Evolutionary conservation across 2,113 vertebrate species (phyloP), one percentile per base, ranked within the genome.

Genomic region (Rallus limicola): DNA sequence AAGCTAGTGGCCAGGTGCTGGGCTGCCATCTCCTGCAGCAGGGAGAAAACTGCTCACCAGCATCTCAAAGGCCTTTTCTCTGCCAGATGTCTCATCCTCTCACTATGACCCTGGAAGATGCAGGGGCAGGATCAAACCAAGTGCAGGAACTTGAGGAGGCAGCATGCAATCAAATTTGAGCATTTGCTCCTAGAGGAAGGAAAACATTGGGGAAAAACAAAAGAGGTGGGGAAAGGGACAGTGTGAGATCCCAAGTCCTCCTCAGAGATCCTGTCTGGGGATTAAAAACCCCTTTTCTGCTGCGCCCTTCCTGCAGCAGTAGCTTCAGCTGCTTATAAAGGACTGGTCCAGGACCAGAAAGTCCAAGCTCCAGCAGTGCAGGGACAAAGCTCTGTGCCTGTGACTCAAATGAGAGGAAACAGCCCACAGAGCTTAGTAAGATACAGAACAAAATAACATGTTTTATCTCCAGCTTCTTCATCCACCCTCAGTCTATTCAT

Each of bases 101-200:
- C 3, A 0, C 7, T 34, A 31, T 0, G 4, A 6, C 24, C 44
- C 20, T 69, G 46, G n/a, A 53, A 17, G 9, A 50, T 17, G 5
- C 11, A 26, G 52, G 3, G 4, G 6, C 24, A 28, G 13, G 16
- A 16, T 16, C 42, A 82, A 87, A 16, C 36, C 1, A 1, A 67
- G 20, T 0, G 1, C 18, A 67, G 29, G 33, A 82, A 53, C 24
- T 60, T 42, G 12, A 75, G 62, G 20, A 60, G 38, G 29, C 10
- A 83, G 20, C 60, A 16, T 24, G 3, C 21, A 70, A 29, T 46
- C 50, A 59, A 67, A 92, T 62, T 8, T 3, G 6, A 33, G 9
- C 15, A 36, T 62, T 65, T 56, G 13, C 9, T 59, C n/a, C 12
- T 12, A 62, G 18, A 2, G 63, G 36, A 75, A 78, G 18, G 38